A percentile compares a stretch with the other conserved stretches of the same genome.
phyloP scores from a whole-genome alignment of 2,888 invertebrate species.

The Nematopogon swammerdamellus region DNA sequence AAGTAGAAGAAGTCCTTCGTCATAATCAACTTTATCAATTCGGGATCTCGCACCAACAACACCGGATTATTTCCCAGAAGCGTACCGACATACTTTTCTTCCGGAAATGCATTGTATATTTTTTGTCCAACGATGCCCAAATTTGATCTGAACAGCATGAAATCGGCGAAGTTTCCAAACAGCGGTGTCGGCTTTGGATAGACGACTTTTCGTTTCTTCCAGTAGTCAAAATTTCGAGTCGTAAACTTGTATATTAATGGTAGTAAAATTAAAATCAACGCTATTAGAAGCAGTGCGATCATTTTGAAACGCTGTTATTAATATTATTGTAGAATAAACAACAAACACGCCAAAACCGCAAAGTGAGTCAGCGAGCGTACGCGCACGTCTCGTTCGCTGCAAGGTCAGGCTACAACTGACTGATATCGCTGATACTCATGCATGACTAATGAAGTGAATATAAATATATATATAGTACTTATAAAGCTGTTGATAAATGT shows the following conservation, averaged over 20 bases:
- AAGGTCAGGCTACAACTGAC: too few relatives aligned
- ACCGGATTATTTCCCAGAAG: constrained; percentile 10
- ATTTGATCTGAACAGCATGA: neutral
- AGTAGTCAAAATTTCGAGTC: neutral
- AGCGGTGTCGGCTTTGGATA: constrained; percentile 2
- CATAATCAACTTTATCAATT: constrained; percentile 16
- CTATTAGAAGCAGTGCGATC: too few relatives aligned
- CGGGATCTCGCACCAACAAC: constrained; percentile 16
- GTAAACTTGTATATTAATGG: neutral
- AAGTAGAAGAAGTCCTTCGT: constrained; percentile 21
- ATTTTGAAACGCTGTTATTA: too few relatives aligned
- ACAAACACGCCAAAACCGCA: too few relatives aligned
- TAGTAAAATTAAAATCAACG: too few relatives aligned
- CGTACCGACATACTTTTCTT: constrained; percentile 9
- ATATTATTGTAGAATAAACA: too few relatives aligned
- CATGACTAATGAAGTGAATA: too few relatives aligned
- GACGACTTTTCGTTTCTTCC: constrained; percentile 2
- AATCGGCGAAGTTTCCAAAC: constrained; percentile 2
- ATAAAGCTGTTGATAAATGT: too few relatives aligned
- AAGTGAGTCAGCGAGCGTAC: too few relatives aligned
- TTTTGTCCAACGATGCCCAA: neutral
- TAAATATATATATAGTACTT: too few relatives aligned
- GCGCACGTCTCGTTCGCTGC: too few relatives aligned
- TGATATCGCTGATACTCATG: too few relatives aligned
- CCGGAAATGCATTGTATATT: constrained; percentile 7